Conservation (phyloP, 1,140 invertebrate genomes). For the Drosophila oshimai region DNA sequence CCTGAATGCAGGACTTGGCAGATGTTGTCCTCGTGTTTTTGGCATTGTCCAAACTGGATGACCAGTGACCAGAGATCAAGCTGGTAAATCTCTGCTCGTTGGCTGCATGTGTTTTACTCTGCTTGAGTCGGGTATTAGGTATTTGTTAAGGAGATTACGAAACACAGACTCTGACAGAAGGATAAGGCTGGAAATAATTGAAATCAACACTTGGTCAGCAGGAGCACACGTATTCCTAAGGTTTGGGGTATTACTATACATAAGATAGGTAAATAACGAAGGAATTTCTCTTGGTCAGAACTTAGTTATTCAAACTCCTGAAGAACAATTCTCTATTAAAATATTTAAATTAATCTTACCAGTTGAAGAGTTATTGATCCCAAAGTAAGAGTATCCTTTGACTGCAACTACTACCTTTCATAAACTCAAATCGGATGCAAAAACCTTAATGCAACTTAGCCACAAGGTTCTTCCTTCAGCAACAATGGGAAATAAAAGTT, state of each 20-base stretch:
- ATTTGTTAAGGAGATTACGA: slow-evolving; percentile 25
- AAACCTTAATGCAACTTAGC: slow-evolving; percentile 8
- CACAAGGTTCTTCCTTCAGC: neutral
- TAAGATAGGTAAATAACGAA: neutral
- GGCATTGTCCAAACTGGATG: slow-evolving; percentile 36
- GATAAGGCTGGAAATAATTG: slow-evolving; percentile 18
- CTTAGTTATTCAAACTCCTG: neutral
- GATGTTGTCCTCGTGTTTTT: slow-evolving; percentile 18
- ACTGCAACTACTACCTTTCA: neutral
- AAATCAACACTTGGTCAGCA: neutral
- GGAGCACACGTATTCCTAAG: neutral
- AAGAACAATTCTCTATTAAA: neutral
- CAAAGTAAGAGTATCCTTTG: neutral
- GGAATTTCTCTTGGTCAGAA: neutral
- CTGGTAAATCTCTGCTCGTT: slow-evolving; percentile 31
- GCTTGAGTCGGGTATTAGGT: slow-evolving; percentile 19
- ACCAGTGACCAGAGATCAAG: slow-evolving; percentile 39
- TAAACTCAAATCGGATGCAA: neutral
- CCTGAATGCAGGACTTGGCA: slow-evolving; percentile 11
- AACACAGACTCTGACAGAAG: slow-evolving; percentile 19
- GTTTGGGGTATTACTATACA: neutral
- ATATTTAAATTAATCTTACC: neutral
- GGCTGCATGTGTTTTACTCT: slow-evolving; percentile 27
- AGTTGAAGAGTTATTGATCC: neutral
- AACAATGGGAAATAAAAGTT: slow-evolving; percentile 30